phyloP scores from a whole-genome alignment of 2,113 vertebrate genomes.

The Stigmatopora nigra region DNA sequence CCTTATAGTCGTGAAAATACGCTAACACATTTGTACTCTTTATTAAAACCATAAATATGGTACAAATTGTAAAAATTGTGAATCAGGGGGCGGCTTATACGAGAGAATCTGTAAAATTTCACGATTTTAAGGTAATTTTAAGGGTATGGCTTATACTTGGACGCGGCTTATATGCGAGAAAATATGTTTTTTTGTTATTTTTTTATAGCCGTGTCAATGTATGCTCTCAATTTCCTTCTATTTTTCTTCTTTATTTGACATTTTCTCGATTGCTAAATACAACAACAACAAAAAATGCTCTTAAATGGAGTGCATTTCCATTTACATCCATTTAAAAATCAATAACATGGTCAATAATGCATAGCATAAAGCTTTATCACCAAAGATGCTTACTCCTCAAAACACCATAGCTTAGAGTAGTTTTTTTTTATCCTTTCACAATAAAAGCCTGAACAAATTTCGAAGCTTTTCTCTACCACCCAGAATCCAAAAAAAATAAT shows the following conservation, averaged over 20 bases:
- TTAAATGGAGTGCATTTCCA: neutral
- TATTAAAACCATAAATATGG: too few species aligned
- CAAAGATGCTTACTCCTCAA: neutral
- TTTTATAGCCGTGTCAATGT: neutral
- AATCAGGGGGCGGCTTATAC: too few species aligned
- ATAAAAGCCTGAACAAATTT: neutral
- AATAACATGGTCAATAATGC: constrained; percentile 1
- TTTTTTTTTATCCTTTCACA: neutral
- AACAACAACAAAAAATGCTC: neutral
- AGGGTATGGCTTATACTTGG: too few species aligned
- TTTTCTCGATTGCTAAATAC: neutral
- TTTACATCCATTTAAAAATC: constrained; percentile 1
- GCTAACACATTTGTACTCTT: too few species aligned
- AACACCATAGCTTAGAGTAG: neutral
- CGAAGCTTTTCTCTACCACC: too few species aligned
- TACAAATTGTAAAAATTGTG: too few species aligned
- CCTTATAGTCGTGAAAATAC: too few species aligned
- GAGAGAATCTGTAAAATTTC: too few species aligned
- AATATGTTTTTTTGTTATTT: too few species aligned
- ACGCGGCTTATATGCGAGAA: too few species aligned
- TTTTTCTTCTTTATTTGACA: neutral
- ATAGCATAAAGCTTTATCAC: constrained; percentile 4
- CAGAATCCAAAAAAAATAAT: constrained; percentile 4
- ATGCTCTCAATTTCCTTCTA: neutral
- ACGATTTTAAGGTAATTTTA: too few species aligned